Base-by-base conservation (phyloP, 2,797 vertebrate genomes). In the Melanotaenia trifasciata region DNA sequence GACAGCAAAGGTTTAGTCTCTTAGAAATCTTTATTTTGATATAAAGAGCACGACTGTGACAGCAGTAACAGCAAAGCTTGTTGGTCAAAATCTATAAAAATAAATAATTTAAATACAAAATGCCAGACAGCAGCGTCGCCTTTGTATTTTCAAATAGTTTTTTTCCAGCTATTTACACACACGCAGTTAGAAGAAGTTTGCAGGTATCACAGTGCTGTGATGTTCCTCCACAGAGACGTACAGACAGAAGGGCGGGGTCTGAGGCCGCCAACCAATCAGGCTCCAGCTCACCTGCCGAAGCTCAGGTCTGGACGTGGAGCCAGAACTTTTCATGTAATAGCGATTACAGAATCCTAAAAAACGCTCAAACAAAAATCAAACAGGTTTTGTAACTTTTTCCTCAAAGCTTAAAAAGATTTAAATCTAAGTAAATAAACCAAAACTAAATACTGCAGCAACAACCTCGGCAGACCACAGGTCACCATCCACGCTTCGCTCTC, bases 61-160 rank as follows among this genome's bases (percentile, higher is more conserved):
- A 79, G 70, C 87, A 91, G 91, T 74, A 70, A 87, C 83, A 84
- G 84, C 72, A 14, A 69, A 87, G 87, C 84, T 87, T 83, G 70
- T 76, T 22, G 76, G 74, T 92, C 87, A 90, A 92, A 92, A 94
- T 93, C 92, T 95, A 95, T 93, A 96, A 95, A 96, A 97, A 97
- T 97, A 97, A 97, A 98, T 96, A 96, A 93, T 96, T 96, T 95
- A 96, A 95, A 96, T 96, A 96, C 91, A 96, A 98, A 96, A 96
- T 87, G 91, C 89, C 83, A 30, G 93, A 95, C 94, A 92, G 90
- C 92, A 90, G 93, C 83, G 93, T 94, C 88, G 83, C 91, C 90
- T 94, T 92, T 91, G 90, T 92, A 86, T 89, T 92, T 33, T 84
- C 80, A 89, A 88, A 89, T 91, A 87, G 85, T 81, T 89, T 89